Evolutionary conservation across 2,113 vertebrate species (phyloP), one percentile per base, ranked within the genome.

Genomic region (Gasterosteus aculeatus): DNA sequence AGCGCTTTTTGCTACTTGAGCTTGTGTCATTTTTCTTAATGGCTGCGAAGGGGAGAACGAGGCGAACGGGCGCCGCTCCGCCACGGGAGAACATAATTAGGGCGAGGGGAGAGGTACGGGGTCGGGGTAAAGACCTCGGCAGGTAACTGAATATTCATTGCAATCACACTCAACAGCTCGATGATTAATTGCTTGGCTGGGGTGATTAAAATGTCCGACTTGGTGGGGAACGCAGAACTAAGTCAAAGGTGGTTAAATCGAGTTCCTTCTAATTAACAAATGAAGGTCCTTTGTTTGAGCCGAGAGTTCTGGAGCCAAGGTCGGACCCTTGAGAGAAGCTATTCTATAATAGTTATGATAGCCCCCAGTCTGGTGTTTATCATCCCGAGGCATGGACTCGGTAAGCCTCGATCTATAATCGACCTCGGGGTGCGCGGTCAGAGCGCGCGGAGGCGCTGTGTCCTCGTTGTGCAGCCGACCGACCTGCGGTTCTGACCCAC

Each of bases 131-230:
- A 80, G 83, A 82, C 87, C 89, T 88, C 75, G 33, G 82, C 15
- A 72, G 77, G 88, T 80, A 85, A 85, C 85, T 91, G 89, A 90
- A 93, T 93, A 90, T 94, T 91, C 83, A 93, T 90, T 10, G 84
- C 78, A 81, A 87, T 92, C 88, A 85, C 83, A 77, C 82, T 72
- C 82, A 90, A 92, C 77, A 83, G 88, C 73, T 51, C 35, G 6
- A 68, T 89, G 88, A 91, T 92, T 91, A 92, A 92, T 90, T 88
- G 81, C 71, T 61, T 42, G 68, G 47, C 63, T 68, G 71, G 12
- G 59, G 77, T 91, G 85, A 88, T 89, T 88, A 81, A 88, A 91
- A 88, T 74, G 76, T 88, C 80, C 81, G 76, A 74, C 74, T 85
- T 81, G n/a, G 61, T 73, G 69, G 59, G 77, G 80, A 85, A 84